Evolutionary conservation across 1,140 invertebrate genomes (phyloP), one percentile per base, ranked within the genome.

Genomic region (Papilio helenus): DNA sequence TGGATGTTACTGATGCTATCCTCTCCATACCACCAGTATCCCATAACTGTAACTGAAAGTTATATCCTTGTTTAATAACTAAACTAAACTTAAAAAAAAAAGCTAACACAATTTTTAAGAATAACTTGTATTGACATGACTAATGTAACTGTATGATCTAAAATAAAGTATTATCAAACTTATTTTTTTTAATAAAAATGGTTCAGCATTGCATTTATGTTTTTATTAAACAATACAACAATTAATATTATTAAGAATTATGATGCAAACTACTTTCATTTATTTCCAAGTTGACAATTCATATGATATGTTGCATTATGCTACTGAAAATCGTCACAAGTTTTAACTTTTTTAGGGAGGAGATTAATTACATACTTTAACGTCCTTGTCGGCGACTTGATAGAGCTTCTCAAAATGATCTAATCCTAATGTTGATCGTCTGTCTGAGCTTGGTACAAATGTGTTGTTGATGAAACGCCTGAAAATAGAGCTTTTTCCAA

Each of bases 1-100:
- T 98, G 18, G 97, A 98, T 3, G 98, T 99, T 12, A 99, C 97
- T n/a, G 97, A 98, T 39, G 98, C 98, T 51, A 99, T 98, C 90
- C 98, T 95, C 94, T 99, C 98, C 97, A 99, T 98, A 80, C 98
- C 98, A 85, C 98, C 98, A 65, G 98, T 99, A 88, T 99, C 98
- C 98, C 98, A 99, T 85, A 99, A 93, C 95, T 98, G 98, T 61
- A 99, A 94, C 98, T 99, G 95, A 95, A 86, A 81, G 65, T 61
- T 4, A 44, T 0, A 77, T 10, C 18, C 42, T n/a, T 16, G 7
- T 34, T 72, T 39, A 23, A 72, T 20, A 12, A 39, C 10, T 61
- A 0, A n/a, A n/a, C n/a, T n/a, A n/a, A n/a, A n/a, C n/a, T n/a
- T n/a, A n/a, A 14, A 12, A 3, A 26, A 61, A 26, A 20, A 46